A percentile compares a stretch with the other conserved stretches of the same genome.
phyloP scores from a whole-genome alignment of 2,797 vertebrate species.

The Lerista edwardsae region DNA sequence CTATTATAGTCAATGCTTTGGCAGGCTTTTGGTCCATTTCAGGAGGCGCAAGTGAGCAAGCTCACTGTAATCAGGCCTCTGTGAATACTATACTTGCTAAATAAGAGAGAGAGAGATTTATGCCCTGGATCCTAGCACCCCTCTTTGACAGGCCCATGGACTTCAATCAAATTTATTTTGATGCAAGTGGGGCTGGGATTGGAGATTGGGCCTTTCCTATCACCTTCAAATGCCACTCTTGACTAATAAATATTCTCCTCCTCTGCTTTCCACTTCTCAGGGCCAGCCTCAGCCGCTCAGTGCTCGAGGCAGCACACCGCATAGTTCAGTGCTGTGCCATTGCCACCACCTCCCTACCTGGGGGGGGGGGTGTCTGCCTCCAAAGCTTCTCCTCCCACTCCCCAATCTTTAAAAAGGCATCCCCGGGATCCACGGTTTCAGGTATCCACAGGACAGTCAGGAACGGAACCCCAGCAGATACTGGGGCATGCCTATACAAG shows the following conservation, averaged over 20 bases:
- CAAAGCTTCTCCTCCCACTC: too few relatives aligned
- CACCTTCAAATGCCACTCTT: not conserved
- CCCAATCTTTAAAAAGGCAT: too few relatives aligned
- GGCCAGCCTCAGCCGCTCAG: too few relatives aligned
- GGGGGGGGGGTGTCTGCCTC: too few relatives aligned
- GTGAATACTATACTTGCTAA: not conserved
- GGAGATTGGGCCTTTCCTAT: not conserved
- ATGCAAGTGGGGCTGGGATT: not conserved
- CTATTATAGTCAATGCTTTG: conserved; percentile 5
- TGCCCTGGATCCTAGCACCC: not conserved
- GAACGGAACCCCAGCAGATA: too few relatives aligned
- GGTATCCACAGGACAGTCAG: too few relatives aligned
- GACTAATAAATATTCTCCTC: not conserved
- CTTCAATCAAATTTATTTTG: not conserved
- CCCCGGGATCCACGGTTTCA: too few relatives aligned
- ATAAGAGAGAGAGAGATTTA: not conserved
- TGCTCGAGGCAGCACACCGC: too few relatives aligned
- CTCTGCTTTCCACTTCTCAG: not conserved
- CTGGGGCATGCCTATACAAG: too few relatives aligned
- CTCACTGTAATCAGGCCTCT: not conserved
- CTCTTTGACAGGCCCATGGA: not conserved
- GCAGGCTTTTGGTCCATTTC: conserved; percentile 26
- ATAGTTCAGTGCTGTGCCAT: too few relatives aligned
- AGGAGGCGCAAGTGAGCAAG: not conserved
- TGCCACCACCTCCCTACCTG: too few relatives aligned